Evolutionary conservation across 92 coral and sea anemone species (phyloP).

Genomic region (Palythoa heliodiscus): DNA sequence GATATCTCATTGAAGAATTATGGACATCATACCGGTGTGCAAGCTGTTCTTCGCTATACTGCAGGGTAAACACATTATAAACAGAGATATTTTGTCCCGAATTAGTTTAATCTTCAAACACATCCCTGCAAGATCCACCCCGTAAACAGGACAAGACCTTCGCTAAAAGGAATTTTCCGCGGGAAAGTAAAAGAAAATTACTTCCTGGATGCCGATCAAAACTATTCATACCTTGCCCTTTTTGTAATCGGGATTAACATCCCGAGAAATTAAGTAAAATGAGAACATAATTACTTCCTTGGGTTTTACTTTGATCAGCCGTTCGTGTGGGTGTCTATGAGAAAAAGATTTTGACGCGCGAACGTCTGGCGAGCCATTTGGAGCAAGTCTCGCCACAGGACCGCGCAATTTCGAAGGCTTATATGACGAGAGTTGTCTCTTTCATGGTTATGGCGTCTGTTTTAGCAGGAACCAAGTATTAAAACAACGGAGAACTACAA

Average conservation of each 20-base stretch:
- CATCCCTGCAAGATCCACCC: not conserved
- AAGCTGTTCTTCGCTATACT: too few species aligned
- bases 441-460: slow-evolving; percentile 9
- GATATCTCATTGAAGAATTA: not conserved
- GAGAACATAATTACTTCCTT: slow-evolving; percentile 22
- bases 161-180: slow-evolving; percentile 23
- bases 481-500: not conserved
- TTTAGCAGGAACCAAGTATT: not conserved
- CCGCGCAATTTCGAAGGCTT: slow-evolving; percentile 32
- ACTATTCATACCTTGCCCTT: not conserved
- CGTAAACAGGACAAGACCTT: not conserved
- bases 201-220: slow-evolving; percentile 1
- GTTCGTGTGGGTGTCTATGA: slow-evolving; percentile 44
- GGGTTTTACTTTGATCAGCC: slow-evolving; percentile 39
- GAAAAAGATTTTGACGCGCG: slow-evolving; percentile 48
- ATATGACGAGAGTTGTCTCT: slow-evolving; percentile 1
- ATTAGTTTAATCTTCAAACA: not conserved
- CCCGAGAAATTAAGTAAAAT: slow-evolving; percentile 14
- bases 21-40: not conserved
- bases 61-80: not conserved
- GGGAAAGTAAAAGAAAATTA: slow-evolving; percentile 2
- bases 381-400: slow-evolving; percentile 30
- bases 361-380: not conserved
- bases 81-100: not conserved
- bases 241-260: slow-evolving; percentile 25